Evolutionary conservation across 2,113 vertebrate species (phyloP), one percentile per base, ranked within the genome.

Genomic region (Oncorhynchus masou): DNA sequence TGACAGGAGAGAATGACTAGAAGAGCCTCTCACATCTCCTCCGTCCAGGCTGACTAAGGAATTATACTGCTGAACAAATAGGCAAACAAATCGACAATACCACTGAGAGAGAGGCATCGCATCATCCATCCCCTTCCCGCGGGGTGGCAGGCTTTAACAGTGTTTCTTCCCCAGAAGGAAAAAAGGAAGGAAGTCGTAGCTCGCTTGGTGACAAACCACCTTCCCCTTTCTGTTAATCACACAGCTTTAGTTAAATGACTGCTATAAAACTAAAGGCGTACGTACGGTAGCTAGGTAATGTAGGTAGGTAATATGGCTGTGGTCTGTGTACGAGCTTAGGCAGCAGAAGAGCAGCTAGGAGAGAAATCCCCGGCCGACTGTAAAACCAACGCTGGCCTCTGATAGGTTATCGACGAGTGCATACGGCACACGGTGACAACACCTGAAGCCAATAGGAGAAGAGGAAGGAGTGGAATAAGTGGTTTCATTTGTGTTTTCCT

Each of bases 351-450:
- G 59, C 20, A 62, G 59, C 51, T 54, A 16, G 51, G 13, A 54
- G 51, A 54, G 85, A 72, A 69, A 79, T 87, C 88, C 86, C 85
- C 82, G 83, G 87, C 85, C 91, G 88, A 91, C 81, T 82, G 88
- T 89, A 91, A 93, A 88, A 93, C 51, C 15, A 19, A 90, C 54
- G 70, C 81, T 71, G 73, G 87, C 83, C 80, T 86, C 88, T 92
- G 89, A 92, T 92, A 92, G 92, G 91, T 90, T 92, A 92, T 91
- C 87, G 93, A 92, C 86, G 73, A 84, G 78, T 83, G 76, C 82
- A 83, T 86, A 81, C 77, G 77, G 74, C 71, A 86, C 81, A 85
- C 72, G 81, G 91, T 94, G 92, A 94, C 92, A 92, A 94, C 93
- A 94, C 84, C 78, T 75, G 22, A 25, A 83, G 87, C 93, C 94